phyloP scores from a whole-genome alignment of 1,140 invertebrate species.

The Cheumatopsyche charites region DNA sequence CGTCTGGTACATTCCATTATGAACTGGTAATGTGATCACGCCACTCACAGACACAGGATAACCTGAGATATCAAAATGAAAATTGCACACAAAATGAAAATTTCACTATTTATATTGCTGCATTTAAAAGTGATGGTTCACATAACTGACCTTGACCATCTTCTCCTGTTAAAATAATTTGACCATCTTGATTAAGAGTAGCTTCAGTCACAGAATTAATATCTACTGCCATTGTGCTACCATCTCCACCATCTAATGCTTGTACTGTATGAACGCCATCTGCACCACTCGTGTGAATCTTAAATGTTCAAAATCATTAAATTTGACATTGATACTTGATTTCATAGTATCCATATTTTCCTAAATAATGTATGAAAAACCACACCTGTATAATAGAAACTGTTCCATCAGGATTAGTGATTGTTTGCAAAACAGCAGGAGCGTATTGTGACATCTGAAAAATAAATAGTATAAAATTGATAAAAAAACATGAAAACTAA shows the following conservation, averaged over 20 bases:
- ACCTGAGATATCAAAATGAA: constrained; percentile 59
- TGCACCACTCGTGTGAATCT: constrained; percentile 79
- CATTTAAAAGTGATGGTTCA: too few species aligned
- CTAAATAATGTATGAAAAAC: not conserved
- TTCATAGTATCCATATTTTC: too few species aligned
- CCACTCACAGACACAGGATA: constrained; percentile 89
- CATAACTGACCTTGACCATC: constrained; percentile 87
- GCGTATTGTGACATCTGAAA: constrained; percentile 75
- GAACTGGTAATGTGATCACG: constrained; percentile 94
- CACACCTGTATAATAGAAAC: constrained; percentile 92
- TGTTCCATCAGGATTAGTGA: constrained; percentile 95
- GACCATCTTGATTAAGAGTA: constrained; percentile 86
- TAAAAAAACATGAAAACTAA: too few species aligned
- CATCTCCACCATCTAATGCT: constrained; percentile 78
- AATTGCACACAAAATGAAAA: too few species aligned
- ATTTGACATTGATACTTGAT: too few species aligned
- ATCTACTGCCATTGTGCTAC: constrained; percentile 77
- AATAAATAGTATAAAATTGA: constrained; percentile 43
- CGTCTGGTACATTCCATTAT: constrained; percentile 94
- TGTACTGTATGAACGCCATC: constrained; percentile 74
- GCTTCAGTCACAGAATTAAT: constrained; percentile 87
- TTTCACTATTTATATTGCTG: too few species aligned
- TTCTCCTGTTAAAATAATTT: constrained; percentile 93
- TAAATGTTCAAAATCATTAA: not conserved
- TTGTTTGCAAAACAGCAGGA: constrained; percentile 92